Evolutionary conservation across 2,888 invertebrate genomes (phyloP).

Genomic region (Melieria crassipennis): DNA sequence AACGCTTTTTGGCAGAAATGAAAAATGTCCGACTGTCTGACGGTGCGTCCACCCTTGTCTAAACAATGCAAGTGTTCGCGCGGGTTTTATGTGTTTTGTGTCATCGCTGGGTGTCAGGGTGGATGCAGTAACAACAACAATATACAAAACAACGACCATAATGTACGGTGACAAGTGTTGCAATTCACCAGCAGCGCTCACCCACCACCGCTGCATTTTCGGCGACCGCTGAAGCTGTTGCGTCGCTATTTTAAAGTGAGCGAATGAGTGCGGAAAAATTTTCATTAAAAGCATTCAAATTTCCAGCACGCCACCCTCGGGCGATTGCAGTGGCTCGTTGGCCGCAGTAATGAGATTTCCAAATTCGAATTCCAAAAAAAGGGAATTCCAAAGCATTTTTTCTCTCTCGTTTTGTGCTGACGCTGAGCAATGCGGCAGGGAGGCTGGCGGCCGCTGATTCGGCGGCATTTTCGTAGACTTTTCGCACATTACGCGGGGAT

Average conservation of each 20-base stretch:
- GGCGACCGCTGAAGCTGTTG: too few species aligned
- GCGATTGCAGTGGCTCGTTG: constrained; percentile 6
- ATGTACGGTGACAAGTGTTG: constrained; percentile 50
- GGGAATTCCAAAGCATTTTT: constrained; percentile 51
- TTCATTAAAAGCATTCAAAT: constrained; percentile 30
- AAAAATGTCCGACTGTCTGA: constrained; percentile 15
- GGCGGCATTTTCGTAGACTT: constrained; percentile 57
- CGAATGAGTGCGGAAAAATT: not conserved
- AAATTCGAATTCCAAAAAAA: constrained; percentile 22
- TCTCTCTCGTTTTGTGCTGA: constrained; percentile 47
- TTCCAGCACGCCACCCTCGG: constrained; percentile 3
- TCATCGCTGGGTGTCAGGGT: not conserved
- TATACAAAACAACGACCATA: not conserved
- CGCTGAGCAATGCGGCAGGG: constrained; percentile 54
- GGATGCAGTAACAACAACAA: not conserved
- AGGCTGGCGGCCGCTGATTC: constrained; percentile 10
- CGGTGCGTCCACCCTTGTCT: constrained; percentile 5
- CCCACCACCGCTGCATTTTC: too few species aligned
- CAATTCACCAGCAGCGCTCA: constrained; percentile 34
- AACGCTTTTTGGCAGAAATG: constrained; percentile 44
- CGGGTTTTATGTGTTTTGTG: constrained; percentile 3
- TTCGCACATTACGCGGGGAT: constrained; percentile 61
- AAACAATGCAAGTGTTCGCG: not conserved
- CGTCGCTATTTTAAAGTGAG: too few species aligned
- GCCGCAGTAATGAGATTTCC: too few species aligned